Conservation (phyloP, 2,888 invertebrate genomes). For the Perizoma affinitatum region DNA sequence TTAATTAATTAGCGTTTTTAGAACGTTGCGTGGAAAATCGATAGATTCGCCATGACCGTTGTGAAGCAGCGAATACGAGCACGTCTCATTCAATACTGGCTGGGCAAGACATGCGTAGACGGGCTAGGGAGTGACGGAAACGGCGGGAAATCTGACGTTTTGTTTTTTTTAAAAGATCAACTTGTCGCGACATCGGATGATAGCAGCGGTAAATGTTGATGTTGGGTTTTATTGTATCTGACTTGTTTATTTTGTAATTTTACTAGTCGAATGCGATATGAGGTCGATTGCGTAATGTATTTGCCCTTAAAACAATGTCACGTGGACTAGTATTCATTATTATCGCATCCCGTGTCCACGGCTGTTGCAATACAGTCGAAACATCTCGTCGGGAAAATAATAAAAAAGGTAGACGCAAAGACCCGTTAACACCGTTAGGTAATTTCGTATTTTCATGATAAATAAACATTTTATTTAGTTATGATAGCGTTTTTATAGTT, state of each 20-base stretch:
- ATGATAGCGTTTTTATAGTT: no score
- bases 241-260: background rate
- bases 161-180: constrained; percentile 52
- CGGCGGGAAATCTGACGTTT: constrained; percentile 76
- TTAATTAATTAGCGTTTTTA: constrained; percentile 57
- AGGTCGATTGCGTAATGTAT: background rate
- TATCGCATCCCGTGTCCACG: no score
- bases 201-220: constrained; percentile 34
- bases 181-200: constrained; percentile 39
- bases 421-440: no score
- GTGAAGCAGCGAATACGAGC: constrained; percentile 41
- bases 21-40: constrained; percentile 67
- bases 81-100: constrained; percentile 69
- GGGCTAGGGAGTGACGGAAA: constrained; percentile 49
- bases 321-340: no score
- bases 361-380: no score
- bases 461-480: no score
- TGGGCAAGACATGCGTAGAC: constrained; percentile 71
- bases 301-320: no score
- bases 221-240: constrained; percentile 16
- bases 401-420: no score
- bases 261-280: background rate
- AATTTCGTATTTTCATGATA: no score
- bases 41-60: constrained; percentile 66
- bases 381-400: no score